phyloP scores from a whole-genome alignment of 2,797 vertebrate species.

The Falco concolor region DNA sequence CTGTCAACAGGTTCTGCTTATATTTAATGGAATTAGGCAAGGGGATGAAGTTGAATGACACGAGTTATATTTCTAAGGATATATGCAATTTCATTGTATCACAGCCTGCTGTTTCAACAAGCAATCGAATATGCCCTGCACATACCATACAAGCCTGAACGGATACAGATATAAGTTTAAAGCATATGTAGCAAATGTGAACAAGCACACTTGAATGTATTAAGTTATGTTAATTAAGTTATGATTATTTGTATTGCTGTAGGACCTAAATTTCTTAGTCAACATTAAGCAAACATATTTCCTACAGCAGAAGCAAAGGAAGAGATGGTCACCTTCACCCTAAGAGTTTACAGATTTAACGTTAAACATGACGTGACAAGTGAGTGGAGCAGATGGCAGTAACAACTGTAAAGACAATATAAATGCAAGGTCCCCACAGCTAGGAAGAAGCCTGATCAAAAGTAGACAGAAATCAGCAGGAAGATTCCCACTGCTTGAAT shows the following conservation, averaged over 20 bases:
- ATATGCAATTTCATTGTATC: background rate
- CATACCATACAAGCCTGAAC: background rate
- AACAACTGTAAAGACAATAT: background rate
- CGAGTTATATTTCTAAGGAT: background rate
- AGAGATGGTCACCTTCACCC: background rate
- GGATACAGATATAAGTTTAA: background rate
- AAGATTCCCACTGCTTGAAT: background rate
- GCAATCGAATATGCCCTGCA: background rate
- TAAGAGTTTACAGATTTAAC: background rate
- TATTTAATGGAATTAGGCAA: background rate
- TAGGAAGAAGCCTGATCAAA: background rate
- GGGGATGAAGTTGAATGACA: background rate
- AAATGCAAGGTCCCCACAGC: background rate
- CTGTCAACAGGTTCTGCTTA: background rate
- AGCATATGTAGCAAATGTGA: background rate
- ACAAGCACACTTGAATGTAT: background rate
- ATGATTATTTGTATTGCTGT: background rate
- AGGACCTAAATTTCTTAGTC: background rate
- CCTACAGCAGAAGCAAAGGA: background rate
- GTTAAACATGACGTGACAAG: background rate
- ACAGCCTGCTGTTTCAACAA: background rate
- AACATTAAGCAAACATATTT: background rate
- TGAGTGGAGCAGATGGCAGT: background rate
- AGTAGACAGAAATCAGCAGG: background rate
- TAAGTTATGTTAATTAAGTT: background rate